A percentile compares a stretch with the other conserved stretches of the same genome.
These are phyloP conservation scores for Fulica atra DNA, from an alignment of 2,113 vertebrate genomes.

Conservation along the genomic window DNA sequence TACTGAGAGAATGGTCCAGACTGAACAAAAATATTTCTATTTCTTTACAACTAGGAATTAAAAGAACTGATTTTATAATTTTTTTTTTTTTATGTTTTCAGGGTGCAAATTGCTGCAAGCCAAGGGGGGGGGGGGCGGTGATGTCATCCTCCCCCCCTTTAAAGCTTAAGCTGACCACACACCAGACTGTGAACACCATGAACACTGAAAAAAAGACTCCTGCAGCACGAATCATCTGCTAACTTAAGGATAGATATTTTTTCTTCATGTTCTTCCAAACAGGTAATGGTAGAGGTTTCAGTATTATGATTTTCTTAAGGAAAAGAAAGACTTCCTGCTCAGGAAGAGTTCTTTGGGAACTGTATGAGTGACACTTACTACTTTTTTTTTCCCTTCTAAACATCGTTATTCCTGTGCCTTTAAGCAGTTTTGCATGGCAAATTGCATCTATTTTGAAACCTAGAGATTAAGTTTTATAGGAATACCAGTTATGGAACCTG, in stretches of 20 bases:
- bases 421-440: slow-evolving; percentile 27
- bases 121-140: neutral
- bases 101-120: neutral
- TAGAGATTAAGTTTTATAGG: neutral
- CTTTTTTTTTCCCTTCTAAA: neutral
- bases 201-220: neutral
- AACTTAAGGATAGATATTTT: neutral
- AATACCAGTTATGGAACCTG: slow-evolving; percentile 3
- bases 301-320: neutral
- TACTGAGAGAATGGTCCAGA: neutral
- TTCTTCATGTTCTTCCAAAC: neutral
- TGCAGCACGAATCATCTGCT: neutral
- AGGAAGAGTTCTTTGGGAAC: neutral
- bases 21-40: neutral
- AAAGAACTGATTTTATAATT: neutral
- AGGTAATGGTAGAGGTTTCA: neutral
- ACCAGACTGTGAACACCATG: accelerated
- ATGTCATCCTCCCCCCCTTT: neutral
- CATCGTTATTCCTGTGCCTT: slow-evolving; percentile 21
- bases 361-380: neutral
- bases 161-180: neutral
- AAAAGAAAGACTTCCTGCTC: neutral
- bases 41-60: neutral
- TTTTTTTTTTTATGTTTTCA: neutral
- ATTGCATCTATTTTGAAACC: slow-evolving; percentile 27